Conservation (phyloP, 2,113 vertebrate species). For the Castor canadensis region DNA sequence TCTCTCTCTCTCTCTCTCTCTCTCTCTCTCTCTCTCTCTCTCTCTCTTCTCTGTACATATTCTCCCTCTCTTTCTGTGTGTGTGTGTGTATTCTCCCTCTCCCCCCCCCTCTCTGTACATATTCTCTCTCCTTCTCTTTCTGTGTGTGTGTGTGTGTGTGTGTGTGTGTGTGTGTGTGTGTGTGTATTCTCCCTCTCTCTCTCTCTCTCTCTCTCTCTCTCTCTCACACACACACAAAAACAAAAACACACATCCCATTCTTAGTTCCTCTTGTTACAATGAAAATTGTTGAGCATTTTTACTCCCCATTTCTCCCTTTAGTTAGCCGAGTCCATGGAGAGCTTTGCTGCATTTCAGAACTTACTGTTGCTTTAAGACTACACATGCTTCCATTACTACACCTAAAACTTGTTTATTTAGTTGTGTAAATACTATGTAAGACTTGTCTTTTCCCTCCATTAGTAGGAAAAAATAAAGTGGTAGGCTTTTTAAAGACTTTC, state of each 20-base stretch:
- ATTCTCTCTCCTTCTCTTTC: not conserved
- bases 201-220: not conserved
- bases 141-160: too few species aligned
- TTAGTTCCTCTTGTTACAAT: not conserved
- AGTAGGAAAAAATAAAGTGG: constrained; percentile 5
- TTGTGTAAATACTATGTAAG: not conserved
- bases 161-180: too few species aligned
- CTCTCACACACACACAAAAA: not conserved
- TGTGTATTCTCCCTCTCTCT: too few species aligned
- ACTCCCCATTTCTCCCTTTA: not conserved
- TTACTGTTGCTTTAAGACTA: constrained; percentile 22
- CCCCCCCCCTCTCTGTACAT: too few species aligned
- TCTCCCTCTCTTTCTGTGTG: too few species aligned
- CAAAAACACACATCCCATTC: not conserved
- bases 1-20: too few species aligned
- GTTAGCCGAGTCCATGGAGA: not conserved
- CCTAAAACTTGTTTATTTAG: not conserved
- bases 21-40: not conserved
- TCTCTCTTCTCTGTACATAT: too few species aligned
- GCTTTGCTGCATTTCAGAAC: not conserved
- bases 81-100: too few species aligned
- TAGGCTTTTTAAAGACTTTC: not conserved
- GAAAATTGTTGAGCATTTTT: not conserved
- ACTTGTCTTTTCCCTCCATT: not conserved
- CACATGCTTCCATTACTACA: not conserved